Base-by-base conservation (phyloP, 2,113 vertebrate genomes). In the Pangasianodon gigas region DNA sequence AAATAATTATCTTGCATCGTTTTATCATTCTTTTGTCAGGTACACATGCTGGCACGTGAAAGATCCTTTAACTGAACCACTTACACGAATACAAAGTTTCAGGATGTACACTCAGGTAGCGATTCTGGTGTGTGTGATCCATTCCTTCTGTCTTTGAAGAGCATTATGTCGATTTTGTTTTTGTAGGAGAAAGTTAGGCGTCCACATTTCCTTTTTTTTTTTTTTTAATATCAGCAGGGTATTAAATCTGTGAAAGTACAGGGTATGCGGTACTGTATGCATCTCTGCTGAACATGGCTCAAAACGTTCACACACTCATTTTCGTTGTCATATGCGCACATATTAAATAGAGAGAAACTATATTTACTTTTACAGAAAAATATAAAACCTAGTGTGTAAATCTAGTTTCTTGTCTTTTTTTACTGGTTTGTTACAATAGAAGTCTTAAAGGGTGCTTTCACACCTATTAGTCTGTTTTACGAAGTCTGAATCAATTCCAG, bases 191-290 rank as follows among this genome's bases (percentile, higher is more conserved):
- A 51, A 62, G 82, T 83, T 21, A 37, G 58, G 56, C 29, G 16
- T 52, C 51, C 58, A 84, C 37, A 8, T 84, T 60, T 10, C 51
- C 9, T 41, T 41, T 41, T n/a, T 51, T 54, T 52, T 69, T 84
- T 85, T 67, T 52, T 44, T 71, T 77, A 86, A 19, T 41, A 19
- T 80, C 82, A 60, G 85, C 81, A 90, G 90, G 92, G 92, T 91
- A 91, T 94, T 91, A 90, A 91, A 92, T 92, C 88, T 93, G 93
- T 94, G 93, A 93, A 95, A 92, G 93, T 93, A 96, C 95, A 95
- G 95, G 95, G 95, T 96, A 94, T 92, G 94, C 67, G 91, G 92
- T 95, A 95, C 95, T 96, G 94, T 95, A 95, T 92, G 91, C 44
- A 75, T 71, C 83, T 87, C 29, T 0, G 16, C 54, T 85, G 75